Conservation (phyloP, 2,797 vertebrate species). For the Kryptopterus vitreolus region DNA sequence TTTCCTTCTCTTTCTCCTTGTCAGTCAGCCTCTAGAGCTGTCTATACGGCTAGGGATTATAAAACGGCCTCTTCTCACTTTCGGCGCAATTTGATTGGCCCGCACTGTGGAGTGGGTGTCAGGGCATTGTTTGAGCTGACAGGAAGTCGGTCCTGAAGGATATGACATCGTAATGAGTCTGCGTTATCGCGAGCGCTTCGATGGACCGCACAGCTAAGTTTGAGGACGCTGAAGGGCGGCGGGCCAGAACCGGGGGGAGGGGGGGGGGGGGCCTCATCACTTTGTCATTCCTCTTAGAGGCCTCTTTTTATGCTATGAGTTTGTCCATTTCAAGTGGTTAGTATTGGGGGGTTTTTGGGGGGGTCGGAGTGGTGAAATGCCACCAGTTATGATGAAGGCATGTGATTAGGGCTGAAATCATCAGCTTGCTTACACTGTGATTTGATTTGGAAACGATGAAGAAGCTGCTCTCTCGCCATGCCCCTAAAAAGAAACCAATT, state of each 20-base stretch:
- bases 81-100: constrained; percentile 50
- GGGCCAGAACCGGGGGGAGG: constrained; percentile 59
- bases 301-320: constrained; percentile 81
- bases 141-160: constrained; percentile 75
- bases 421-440: constrained; percentile 31
- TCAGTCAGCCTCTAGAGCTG: constrained; percentile 71
- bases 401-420: constrained; percentile 72
- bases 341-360: constrained; percentile 51
- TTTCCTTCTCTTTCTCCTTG: constrained; percentile 66
- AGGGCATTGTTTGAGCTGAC: constrained; percentile 77
- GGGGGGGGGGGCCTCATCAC: no score
- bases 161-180: constrained; percentile 72
- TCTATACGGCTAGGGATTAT: constrained; percentile 56
- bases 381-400: constrained; percentile 77
- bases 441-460: constrained; percentile 47
- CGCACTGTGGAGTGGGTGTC: constrained; percentile 61
- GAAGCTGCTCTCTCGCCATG: constrained; percentile 32
- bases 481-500: constrained; percentile 18
- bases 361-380: constrained; percentile 77
- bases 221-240: constrained; percentile 46
- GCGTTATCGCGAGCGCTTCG: constrained; percentile 63
- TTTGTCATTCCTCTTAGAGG: constrained; percentile 74
- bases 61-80: constrained; percentile 50
- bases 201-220: constrained; percentile 36
- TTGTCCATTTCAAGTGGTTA: constrained; percentile 66